Evolutionary conservation across 2,888 invertebrate species (phyloP), one percentile per base, ranked within the genome.

Genomic region (Morpho achilles): DNA sequence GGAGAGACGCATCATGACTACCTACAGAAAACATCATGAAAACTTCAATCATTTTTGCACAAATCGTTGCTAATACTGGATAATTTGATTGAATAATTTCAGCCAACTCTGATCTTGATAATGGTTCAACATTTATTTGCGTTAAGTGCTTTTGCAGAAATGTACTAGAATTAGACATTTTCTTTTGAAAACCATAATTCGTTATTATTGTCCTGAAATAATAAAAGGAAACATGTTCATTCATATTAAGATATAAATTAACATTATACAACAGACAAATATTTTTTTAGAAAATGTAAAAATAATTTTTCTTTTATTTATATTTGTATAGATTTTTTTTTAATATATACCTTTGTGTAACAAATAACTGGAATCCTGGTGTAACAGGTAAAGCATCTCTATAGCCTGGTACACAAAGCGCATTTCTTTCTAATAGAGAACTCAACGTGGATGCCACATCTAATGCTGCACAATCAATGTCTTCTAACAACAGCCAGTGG

Each of bases 401-500:
- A 79, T 96, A 97, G 0, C 98, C 98, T 4, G 98, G 98, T 5
- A 99, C 95, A 57, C 95, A 94, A 1, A 98, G 90, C 22, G 93
- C 93, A 60, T 94, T 93, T 56, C 96, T 95, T 84, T 99, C 98
- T 45, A 98, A 84, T 4, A 99, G 91, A 50, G 96, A 96, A 65
- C 96, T 94, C 8, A 99, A 82, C 9, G 98, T 93, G 0, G 98
- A 96, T 0, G 97, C 94, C 0, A 99, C 97, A 80, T 99, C 99
- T 74, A 96, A 93, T 1, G 97, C 96, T 2, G 98, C 99, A 62
- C 95, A 94, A 79, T 99, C 99, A 51, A 99, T 94, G 78, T 99
- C 99, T 90, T 99, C 99, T 62, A 99, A 85, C 3, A 99, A 89
- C 39, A 99, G 82, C 98, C 99, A 99, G 73, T 95, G 93, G 0